Base-by-base conservation (phyloP, 2,797 vertebrate species). In the Trachurus trachurus region DNA sequence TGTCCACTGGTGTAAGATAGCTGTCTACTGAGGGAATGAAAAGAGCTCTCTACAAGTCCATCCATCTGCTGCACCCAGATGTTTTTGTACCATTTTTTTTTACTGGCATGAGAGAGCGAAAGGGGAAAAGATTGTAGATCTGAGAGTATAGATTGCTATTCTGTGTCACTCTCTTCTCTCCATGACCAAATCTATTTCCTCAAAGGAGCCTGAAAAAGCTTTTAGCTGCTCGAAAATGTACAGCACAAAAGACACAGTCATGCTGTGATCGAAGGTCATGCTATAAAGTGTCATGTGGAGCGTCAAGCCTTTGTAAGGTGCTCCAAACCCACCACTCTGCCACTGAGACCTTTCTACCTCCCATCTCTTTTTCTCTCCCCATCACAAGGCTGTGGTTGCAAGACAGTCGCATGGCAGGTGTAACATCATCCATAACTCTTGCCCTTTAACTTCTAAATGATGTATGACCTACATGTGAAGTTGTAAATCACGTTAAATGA, bases 131-230 rank as follows among this genome's bases (percentile, higher is more conserved):
- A 86, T 67, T 88, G 83, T 58, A 86, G 83, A 89, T 87, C 72
- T 12, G 19, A 81, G 75, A 26, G 74, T 85, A 93, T 91, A 85
- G 92, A 93, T 93, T 85, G 82, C 71, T 74, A 71, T 83, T 92
- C 87, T 89, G 70, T 88, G 88, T 88, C 86, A 86, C 86, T 87
- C 80, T 90, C 84, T 86, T 90, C 92, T 88, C 91, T 87, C 87
- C 87, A 91, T 87, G 92, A 91, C 90, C 82, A 87, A 93, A 92
- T 93, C 91, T 88, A 92, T 92, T 92, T 90, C 82, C 85, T 92
- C 91, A 89, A 92, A 92, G 86, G 88, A 89, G 83, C 77, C 80
- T 59, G 75, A 68, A 89, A 89, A 92, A 91, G 92, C 92, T 93
- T 93, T 93, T 91, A 94, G 90, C 75, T 9, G 67, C 82, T 88